These are phyloP conservation scores for Pithys albifrons DNA, from an alignment of 2,113 vertebrate genomes.

Conservation along the genomic window DNA sequence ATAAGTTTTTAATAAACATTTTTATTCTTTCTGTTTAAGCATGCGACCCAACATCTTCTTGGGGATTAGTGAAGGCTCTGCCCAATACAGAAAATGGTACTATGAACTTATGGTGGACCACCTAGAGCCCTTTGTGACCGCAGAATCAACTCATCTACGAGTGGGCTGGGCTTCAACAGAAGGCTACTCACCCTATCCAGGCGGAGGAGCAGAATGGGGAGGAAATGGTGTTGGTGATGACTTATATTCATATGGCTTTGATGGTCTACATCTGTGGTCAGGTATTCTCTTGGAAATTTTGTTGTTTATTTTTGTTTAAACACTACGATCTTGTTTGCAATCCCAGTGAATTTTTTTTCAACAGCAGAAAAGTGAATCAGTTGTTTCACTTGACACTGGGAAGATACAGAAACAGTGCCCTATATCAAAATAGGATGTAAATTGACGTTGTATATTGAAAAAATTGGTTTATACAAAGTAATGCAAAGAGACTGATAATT, in stretches of 20 bases:
- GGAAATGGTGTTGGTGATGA: constrained; percentile 94
- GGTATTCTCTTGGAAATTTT: constrained; percentile 68
- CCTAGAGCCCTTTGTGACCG: constrained; percentile 87
- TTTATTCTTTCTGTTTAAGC: constrained; percentile 68
- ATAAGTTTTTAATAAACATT: not conserved
- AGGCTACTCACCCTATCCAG: constrained; percentile 89
- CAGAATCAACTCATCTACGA: constrained; percentile 91
- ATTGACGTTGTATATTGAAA: not conserved
- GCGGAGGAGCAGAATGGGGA: constrained; percentile 93
- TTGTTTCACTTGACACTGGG: not conserved
- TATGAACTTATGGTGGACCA: constrained; percentile 94
- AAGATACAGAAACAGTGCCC: not conserved
- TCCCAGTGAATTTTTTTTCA: not conserved
- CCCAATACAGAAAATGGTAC: constrained; percentile 97
- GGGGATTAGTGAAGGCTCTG: constrained; percentile 92
- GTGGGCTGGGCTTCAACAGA: constrained; percentile 95
- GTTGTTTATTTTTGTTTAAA: not conserved
- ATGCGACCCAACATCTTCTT: constrained; percentile 95
- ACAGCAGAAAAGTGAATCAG: not conserved
- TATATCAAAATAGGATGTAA: not conserved
- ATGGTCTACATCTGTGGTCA: constrained; percentile 96
- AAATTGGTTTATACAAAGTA: not conserved
- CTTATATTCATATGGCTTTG: constrained; percentile 93
- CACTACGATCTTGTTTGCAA: not conserved
- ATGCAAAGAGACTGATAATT: not conserved